Evolutionary conservation across 2,888 invertebrate species (phyloP).

Genomic region (Didymodactylos carnosus): DNA sequence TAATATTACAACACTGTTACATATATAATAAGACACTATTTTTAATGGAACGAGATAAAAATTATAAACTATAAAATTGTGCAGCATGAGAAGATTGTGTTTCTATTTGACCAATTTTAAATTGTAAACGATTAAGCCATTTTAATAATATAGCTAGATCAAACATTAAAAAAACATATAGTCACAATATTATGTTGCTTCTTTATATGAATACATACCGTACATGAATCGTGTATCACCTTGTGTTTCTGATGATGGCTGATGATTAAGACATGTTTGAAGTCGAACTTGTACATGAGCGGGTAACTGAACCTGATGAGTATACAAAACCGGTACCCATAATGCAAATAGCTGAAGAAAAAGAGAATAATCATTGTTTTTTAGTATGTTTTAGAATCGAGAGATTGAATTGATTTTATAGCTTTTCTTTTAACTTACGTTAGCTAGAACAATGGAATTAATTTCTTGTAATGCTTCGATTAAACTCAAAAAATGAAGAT

Average conservation of each 20-base stretch:
- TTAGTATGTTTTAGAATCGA: neutral
- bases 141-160: slow-evolving; percentile 3
- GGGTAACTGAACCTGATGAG: slow-evolving; percentile 1
- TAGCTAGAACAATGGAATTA: slow-evolving; percentile 43
- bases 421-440: neutral
- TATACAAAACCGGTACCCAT: slow-evolving; percentile 13
- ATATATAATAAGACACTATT: neutral
- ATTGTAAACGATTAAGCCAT: slow-evolving; percentile 11
- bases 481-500: slow-evolving; percentile 77
- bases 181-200: no score
- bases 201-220: neutral
- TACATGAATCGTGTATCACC: neutral
- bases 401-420: no score
- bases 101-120: slow-evolving; percentile 13
- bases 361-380: neutral
- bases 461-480: slow-evolving; percentile 84
- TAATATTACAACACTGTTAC: neutral
- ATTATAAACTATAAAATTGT: slow-evolving; percentile 11
- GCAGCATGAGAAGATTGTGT: slow-evolving; percentile 13
- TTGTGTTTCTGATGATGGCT: slow-evolving; percentile 8
- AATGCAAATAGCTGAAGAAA: slow-evolving; percentile 7
- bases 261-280: slow-evolving; percentile 12
- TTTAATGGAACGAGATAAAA: no score
- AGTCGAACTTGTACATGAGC: slow-evolving; percentile 8
- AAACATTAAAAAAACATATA: neutral